Evolutionary conservation across 2,113 vertebrate species (phyloP), one percentile per base, ranked within the genome.

Genomic region (Camelus bactrianus): DNA sequence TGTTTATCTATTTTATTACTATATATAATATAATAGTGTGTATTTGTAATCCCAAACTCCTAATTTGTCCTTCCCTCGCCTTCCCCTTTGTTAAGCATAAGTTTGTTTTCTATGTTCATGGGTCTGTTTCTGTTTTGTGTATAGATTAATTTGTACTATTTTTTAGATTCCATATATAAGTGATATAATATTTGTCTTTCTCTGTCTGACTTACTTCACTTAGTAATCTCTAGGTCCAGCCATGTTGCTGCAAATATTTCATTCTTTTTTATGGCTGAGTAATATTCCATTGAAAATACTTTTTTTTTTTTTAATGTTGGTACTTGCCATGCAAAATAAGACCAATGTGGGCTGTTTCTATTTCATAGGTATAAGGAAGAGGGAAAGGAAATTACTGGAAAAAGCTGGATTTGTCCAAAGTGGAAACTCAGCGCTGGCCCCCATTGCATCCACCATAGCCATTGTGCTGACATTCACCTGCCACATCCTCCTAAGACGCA

Each of bases 401-500:
- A 97, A 79, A 50, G 98, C 98, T 69, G 98, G 98, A 50, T 99
- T 98, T 30, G 76, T 99, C 67, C 99, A 99, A 98, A 99, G 98
- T 60, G 89, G 98, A 62, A 99, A 98, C 60, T 82, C 75, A 4
- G 98, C 98, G 46, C 82, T 99, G 56, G 95, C 98, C 2, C 95
- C 97, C 38, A 91, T 98, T 30, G 96, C 98, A 16, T 98, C 99
- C 13, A 97, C 97, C 24, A 12, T 99, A 2, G 98, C 99, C 77
- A 98, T 98, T 0, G 98, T 99, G n/a, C 38, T 98, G 65, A 99
- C 98, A 0, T 99, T 99, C 91, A 83, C 98, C 50, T 93, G 98
- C 32, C 99, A 99, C 96, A 99, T 99, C 16, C 38, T 98, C 17
- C 46, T 99, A 96, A 86, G 97, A 16, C 93, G 89, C 7, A 72